A percentile compares a stretch with the other conserved stretches of the same genome.
phyloP scores from a whole-genome alignment of 2,888 invertebrate genomes.

The Melieria crassipennis region DNA sequence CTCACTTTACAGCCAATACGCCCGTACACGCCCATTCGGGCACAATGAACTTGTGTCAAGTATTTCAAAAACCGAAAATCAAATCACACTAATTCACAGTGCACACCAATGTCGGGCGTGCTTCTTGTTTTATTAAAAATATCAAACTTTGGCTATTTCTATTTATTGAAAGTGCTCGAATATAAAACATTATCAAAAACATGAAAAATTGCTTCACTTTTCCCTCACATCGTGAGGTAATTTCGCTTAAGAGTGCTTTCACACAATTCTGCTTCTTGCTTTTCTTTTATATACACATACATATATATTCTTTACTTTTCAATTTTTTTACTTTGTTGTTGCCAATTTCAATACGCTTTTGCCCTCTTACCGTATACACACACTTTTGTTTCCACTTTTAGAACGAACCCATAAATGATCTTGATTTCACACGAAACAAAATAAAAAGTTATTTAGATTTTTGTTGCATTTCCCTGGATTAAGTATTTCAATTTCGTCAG shows the following conservation, averaged over 20 bases:
- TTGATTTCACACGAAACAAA: slow-evolving; percentile 28
- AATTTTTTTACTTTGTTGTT: not conserved
- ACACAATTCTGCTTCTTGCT: too few species aligned
- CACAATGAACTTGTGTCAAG: slow-evolving; percentile 12
- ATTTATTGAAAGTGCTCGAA: too few species aligned
- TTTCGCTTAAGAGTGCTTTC: too few species aligned
- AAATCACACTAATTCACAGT: not conserved
- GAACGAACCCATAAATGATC: slow-evolving; percentile 32
- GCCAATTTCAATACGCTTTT: slow-evolving; percentile 15
- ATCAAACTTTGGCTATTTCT: too few species aligned
- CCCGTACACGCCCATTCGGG: slow-evolving; percentile 7
- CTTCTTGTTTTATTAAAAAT: too few species aligned
- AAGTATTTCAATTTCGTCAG: too few species aligned
- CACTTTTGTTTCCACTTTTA: slow-evolving; percentile 34
- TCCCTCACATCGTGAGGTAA: too few species aligned
- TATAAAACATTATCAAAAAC: too few species aligned
- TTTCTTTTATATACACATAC: too few species aligned
- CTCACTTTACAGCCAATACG: not conserved
- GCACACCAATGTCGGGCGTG: too few species aligned
- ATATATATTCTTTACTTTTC: too few species aligned
- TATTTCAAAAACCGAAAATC: not conserved
- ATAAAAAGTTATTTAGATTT: not conserved
- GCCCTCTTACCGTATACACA: slow-evolving; percentile 14
- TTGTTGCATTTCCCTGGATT: not conserved
- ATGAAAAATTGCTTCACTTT: too few species aligned